Evolutionary conservation across 1,140 invertebrate species (phyloP).

Genomic region (Lethrus apterus): DNA sequence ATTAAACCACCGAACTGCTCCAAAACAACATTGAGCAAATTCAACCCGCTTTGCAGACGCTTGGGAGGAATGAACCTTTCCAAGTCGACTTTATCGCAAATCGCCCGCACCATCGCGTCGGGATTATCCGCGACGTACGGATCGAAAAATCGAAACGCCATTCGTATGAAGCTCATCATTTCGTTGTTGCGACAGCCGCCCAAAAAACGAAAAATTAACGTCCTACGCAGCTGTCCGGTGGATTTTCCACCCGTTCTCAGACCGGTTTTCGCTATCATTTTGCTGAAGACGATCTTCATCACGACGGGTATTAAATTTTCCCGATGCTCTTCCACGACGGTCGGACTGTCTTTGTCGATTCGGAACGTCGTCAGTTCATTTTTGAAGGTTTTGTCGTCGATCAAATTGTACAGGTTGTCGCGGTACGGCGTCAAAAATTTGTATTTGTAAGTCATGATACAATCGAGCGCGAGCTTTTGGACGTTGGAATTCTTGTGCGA

Average conservation of each 20-base stretch:
- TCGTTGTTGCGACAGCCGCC: constrained; percentile 72
- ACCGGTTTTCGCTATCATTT: constrained; percentile 73
- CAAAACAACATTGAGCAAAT: constrained; percentile 71
- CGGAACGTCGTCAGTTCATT: constrained; percentile 73
- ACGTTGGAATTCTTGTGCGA: constrained; percentile 67
- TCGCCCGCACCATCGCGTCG: constrained; percentile 41
- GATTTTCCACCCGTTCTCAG: constrained; percentile 64
- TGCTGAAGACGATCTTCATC: constrained; percentile 81
- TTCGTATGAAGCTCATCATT: constrained; percentile 69
- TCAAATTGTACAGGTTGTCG: constrained; percentile 63
- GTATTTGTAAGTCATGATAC: constrained; percentile 75
- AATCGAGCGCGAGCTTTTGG: constrained; percentile 79
- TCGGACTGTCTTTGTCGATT: constrained; percentile 60
- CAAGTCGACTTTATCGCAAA: constrained; percentile 48
- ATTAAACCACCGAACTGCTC: constrained; percentile 78
- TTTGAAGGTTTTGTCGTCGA: constrained; percentile 84
- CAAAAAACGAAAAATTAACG: constrained; percentile 75
- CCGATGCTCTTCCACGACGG: constrained; percentile 66
- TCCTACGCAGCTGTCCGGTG: constrained; percentile 57
- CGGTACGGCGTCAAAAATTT: constrained; percentile 71
- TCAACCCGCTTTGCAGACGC: constrained; percentile 65
- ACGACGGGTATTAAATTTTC: constrained; percentile 69
- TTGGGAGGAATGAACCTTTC: constrained; percentile 61
- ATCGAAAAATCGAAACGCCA: constrained; percentile 72
- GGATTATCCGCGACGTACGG: constrained; percentile 52